Evolutionary conservation across 2,888 invertebrate genomes (phyloP), one percentile per base, ranked within the genome.

Genomic region (Bruchidius siliquastri): DNA sequence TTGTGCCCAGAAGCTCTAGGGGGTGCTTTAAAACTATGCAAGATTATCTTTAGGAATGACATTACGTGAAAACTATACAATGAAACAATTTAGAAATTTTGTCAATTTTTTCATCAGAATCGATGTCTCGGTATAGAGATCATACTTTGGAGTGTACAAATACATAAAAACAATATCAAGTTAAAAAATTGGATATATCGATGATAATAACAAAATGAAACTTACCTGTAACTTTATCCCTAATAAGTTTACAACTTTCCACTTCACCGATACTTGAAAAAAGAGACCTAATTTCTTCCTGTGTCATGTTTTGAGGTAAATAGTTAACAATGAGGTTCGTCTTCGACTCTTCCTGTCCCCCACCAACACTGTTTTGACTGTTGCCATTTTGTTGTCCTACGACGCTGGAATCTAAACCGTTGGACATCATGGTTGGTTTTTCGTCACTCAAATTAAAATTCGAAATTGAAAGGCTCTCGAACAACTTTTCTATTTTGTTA

Each of bases 271-370:
- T 98, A 87, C 96, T 97, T 74, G 97, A 96, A 89, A 99, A 99
- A 73, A 99, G 91, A 74, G 97, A 96, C 78, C 98, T 91, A 79
- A 99, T 99, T 88, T 99, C 99, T 88, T 99, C 99, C 88, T 99
- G 99, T 74, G 97, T 97, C 99, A 99, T 99, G 82, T 96, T 98
- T 90, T 99, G 99, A 77, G 99, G 99, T 88, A 99, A 91, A 88
- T 99, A 99, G 90, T 99, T 99, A 85, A 99, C 99, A 88, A 99
- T 99, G 82, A 99, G 92, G 90, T 99, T 99, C 82, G 99, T 99
- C 90, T 97, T 96, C 84, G 96, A 96, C 90, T 97, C 97, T 88
- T 95, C 95, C 84, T 93, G 92, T 85, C 94, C 94, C 69, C 88
- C 88, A 72, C 88, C 85, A 72, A 84, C 85, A 79, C 85, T 86